A percentile compares a stretch with the other conserved stretches of the same genome.
Conservation (phyloP, 2,797 vertebrate species). For the Epinephelus coioides region DNA sequence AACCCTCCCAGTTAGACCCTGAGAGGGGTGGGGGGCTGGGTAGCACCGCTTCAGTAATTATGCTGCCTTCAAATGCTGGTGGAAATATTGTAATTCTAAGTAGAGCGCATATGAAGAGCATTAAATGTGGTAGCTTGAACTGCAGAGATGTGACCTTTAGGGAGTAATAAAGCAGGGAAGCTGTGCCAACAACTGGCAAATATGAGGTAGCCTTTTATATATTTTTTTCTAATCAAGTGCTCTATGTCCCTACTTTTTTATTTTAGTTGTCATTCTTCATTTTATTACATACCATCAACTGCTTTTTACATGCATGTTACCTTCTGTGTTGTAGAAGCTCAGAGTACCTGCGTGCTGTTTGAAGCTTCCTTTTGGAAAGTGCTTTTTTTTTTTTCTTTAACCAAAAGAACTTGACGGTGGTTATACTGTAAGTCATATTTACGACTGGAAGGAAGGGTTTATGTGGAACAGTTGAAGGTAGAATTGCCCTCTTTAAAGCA, state of each 20-base stretch:
- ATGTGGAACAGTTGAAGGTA: conserved; percentile 54
- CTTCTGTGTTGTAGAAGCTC: neutral
- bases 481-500: conserved; percentile 65
- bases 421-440: conserved; percentile 48
- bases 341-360: conserved; percentile 8
- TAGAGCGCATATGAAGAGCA: conserved; percentile 26
- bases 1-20: conserved; percentile 77
- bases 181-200: conserved; percentile 46
- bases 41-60: conserved; percentile 59
- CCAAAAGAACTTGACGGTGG: conserved; percentile 9
- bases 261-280: conserved; percentile 3
- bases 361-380: neutral
- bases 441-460: conserved; percentile 51
- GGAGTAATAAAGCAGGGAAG: conserved; percentile 34
- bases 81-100: conserved; percentile 52
- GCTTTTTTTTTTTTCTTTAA: conserved; percentile 10
- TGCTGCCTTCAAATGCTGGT: conserved; percentile 59
- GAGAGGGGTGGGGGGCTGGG: conserved; percentile 54
- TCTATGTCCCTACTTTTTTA: conserved; percentile 35
- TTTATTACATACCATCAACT: conserved; percentile 25
- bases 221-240: conserved; percentile 30
- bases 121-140: conserved; percentile 29
- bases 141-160: conserved; percentile 57
- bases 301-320: conserved; percentile 15
- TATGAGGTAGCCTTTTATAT: neutral